Conservation (phyloP, 2,113 vertebrate species). For the Nothocercus nigrocapillus region DNA sequence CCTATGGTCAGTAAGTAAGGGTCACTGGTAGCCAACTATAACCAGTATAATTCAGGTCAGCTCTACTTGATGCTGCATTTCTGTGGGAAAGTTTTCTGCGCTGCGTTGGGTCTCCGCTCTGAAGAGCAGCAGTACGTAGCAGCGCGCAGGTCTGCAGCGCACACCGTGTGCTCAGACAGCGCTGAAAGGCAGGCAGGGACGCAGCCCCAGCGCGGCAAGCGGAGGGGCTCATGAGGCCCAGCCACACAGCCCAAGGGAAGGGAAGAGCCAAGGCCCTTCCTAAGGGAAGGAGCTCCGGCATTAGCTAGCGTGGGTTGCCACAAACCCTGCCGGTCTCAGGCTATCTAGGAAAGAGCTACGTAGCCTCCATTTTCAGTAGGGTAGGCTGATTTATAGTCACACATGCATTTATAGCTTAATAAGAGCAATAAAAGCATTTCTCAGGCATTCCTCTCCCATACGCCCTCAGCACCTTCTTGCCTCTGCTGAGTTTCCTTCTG, state of each 20-base stretch:
- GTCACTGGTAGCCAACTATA: neutral
- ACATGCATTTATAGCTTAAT: conserved; percentile 1
- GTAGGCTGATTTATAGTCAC: neutral
- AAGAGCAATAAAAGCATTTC: neutral
- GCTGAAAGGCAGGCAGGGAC: neutral
- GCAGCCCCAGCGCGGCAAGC: neutral
- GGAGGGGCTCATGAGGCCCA: neutral
- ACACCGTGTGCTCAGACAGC: neutral
- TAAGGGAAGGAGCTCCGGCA: neutral
- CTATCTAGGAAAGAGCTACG: neutral
- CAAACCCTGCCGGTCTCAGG: neutral
- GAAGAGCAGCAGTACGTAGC: neutral
- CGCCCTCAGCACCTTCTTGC: neutral
- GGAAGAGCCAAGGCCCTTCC: neutral
- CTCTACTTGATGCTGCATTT: neutral
- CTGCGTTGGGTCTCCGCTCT: neutral
- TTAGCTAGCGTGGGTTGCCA: neutral
- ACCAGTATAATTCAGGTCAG: neutral
- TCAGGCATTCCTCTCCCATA: neutral
- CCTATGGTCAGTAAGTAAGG: neutral
- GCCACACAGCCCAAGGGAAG: neutral
- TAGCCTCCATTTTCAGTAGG: neutral
- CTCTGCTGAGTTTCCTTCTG: conserved; percentile 24
- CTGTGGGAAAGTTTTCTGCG: neutral
- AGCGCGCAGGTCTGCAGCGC: neutral